These are phyloP conservation scores for Ceuthmochares aereus DNA, from an alignment of 2,113 vertebrate species.

Conservation along the genomic window DNA sequence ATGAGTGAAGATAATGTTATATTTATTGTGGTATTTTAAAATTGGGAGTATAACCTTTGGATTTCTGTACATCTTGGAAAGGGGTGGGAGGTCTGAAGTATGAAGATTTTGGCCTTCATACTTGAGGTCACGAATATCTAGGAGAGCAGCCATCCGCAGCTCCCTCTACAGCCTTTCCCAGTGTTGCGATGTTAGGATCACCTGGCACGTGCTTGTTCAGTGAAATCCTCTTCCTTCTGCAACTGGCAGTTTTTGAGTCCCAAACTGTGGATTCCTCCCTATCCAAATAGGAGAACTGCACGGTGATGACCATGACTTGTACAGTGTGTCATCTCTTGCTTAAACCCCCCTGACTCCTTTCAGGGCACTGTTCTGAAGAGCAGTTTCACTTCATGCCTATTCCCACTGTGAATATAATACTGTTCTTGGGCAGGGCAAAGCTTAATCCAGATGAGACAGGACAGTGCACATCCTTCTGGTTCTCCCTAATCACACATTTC, in stretches of 20 bases:
- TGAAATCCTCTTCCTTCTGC: not conserved
- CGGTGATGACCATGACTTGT: not conserved
- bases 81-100: not conserved
- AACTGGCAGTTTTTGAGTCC: not conserved
- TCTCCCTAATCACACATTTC: not conserved
- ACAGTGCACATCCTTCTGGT: not conserved
- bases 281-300: not conserved
- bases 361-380: not conserved
- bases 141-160: not conserved
- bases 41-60: not conserved
- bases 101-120: not conserved
- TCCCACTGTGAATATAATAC: rapidly evolving
- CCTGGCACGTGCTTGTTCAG: not conserved
- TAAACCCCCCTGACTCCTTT: not conserved
- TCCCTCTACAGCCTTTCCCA: not conserved
- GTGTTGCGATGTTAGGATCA: rapidly evolving
- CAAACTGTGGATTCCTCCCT: not conserved
- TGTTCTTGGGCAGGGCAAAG: not conserved
- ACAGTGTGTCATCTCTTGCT: not conserved
- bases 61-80: not conserved
- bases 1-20: not conserved
- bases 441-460: not conserved
- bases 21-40: not conserved
- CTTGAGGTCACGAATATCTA: not conserved
- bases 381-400: not conserved